These are phyloP conservation scores for Cepaea nemoralis DNA, from an alignment of 1,140 invertebrate genomes.

Conservation along the genomic window DNA sequence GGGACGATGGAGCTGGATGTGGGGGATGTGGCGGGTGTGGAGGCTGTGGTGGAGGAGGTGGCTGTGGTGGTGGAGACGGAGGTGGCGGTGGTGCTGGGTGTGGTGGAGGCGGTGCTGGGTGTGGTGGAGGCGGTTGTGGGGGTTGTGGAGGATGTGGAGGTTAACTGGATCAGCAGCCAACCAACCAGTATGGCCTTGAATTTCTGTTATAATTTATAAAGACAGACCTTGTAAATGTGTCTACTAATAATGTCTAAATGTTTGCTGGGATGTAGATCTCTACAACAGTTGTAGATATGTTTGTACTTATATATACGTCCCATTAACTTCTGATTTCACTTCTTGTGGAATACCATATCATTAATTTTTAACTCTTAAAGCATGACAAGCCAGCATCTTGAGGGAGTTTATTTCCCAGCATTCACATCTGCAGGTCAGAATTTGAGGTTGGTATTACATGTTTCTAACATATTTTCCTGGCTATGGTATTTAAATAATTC, in stretches of 20 bases:
- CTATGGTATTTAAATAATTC: too few species aligned
- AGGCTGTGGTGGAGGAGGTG: conserved; percentile 42
- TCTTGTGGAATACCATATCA: too few species aligned
- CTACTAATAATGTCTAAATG: background rate
- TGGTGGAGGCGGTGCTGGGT: conserved; percentile 42
- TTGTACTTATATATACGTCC: too few species aligned
- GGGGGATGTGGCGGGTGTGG: conserved; percentile 32
- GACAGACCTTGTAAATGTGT: background rate
- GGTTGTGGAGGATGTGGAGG: conserved; percentile 34
- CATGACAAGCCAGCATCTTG: too few species aligned
- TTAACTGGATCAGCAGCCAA: background rate
- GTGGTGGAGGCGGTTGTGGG: conserved; percentile 43
- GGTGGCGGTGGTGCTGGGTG: conserved; percentile 41
- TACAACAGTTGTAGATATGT: too few species aligned
- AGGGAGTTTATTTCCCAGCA: too few species aligned
- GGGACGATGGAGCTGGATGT: conserved; percentile 38
- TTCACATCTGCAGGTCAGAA: too few species aligned
- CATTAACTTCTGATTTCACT: too few species aligned
- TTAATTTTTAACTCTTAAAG: too few species aligned
- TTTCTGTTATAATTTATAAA: background rate
- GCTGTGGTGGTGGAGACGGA: conserved; percentile 39
- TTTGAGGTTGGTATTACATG: too few species aligned
- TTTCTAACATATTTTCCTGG: too few species aligned
- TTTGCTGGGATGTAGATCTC: too few species aligned
- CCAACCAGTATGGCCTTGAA: background rate